Conservation (phyloP, 2,797 vertebrate species). For the Tinamus major region DNA sequence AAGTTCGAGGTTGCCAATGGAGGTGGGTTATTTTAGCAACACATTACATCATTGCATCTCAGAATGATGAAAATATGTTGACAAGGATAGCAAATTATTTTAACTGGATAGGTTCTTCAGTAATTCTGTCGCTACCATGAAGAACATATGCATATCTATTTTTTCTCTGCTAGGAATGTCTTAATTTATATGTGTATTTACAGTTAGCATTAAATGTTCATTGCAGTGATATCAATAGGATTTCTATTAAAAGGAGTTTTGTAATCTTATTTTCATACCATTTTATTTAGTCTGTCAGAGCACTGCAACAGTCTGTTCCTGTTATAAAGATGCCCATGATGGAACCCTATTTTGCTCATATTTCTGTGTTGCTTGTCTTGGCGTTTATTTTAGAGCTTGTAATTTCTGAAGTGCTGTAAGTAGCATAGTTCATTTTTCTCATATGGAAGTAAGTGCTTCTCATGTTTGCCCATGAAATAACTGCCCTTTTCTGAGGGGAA, state of each 20-base stretch:
- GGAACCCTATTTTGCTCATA: background rate
- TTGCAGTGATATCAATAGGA: background rate
- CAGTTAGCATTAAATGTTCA: background rate
- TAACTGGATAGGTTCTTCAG: background rate
- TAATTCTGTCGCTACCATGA: background rate
- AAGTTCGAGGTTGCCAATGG: slow-evolving; percentile 98
- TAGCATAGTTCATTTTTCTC: background rate
- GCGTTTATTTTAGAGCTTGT: background rate
- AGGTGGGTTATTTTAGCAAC: slow-evolving; percentile 80
- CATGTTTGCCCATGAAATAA: background rate
- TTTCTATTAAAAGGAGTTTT: background rate
- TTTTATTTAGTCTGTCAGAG: background rate
- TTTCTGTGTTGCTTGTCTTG: background rate
- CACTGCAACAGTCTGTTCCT: background rate
- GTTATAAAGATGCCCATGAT: background rate
- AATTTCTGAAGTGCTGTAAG: background rate
- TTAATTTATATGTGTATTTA: background rate
- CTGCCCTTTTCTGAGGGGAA: background rate
- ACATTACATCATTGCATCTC: background rate
- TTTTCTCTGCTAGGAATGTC: no score
- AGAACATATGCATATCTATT: background rate
- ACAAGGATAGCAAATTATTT: background rate
- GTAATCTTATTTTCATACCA: background rate
- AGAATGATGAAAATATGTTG: background rate
- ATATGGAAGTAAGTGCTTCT: background rate